Conservation (phyloP, 2,888 invertebrate species). For the Drosophila heteroneura region DNA sequence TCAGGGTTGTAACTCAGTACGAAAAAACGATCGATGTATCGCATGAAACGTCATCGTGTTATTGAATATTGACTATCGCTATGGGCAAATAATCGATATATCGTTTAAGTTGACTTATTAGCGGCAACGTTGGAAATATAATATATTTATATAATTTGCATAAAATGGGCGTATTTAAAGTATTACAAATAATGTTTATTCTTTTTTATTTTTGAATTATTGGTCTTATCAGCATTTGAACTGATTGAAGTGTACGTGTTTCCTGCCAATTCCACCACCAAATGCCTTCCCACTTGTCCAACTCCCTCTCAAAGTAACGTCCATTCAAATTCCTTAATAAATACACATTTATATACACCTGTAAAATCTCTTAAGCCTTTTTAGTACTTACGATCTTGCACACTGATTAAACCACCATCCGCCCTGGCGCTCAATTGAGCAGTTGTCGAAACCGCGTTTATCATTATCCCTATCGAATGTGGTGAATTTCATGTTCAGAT, state of each 20-base stretch:
- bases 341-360: background rate
- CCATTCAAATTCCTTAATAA: conserved; percentile 46
- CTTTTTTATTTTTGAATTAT: background rate
- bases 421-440: conserved; percentile 33
- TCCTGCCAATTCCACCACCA: conserved; percentile 53
- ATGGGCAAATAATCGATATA: conserved; percentile 6
- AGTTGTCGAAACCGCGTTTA: conserved; percentile 29
- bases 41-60: background rate
- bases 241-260: conserved; percentile 26
- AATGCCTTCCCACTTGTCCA: conserved; percentile 49
- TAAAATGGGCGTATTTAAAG: background rate
- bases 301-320: conserved; percentile 30
- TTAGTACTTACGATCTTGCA: conserved; percentile 39
- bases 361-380: background rate
- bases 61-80: background rate
- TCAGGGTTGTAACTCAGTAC: conserved; percentile 38
- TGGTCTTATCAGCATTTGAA: conserved; percentile 47
- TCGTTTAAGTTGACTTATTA: background rate
- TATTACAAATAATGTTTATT: background rate
- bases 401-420: conserved; percentile 58
- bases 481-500: conserved; percentile 42
- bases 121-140: background rate
- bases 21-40: conserved; percentile 5
- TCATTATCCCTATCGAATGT: conserved; percentile 55
- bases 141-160: background rate